These are phyloP conservation scores for Chiloscyllium punctatum DNA, from an alignment of 2,797 vertebrate genomes.

Conservation along the genomic window DNA sequence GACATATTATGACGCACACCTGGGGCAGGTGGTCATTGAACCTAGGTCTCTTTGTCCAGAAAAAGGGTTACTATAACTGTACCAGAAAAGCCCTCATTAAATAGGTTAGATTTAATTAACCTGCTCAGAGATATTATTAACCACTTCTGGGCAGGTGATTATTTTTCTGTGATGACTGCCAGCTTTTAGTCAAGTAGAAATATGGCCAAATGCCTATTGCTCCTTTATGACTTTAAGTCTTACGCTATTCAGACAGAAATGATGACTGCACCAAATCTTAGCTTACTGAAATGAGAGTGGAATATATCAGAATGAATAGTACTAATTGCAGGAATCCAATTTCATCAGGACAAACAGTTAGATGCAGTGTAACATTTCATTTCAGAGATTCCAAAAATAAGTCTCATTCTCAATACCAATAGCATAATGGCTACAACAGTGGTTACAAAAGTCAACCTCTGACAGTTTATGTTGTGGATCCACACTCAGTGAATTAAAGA, in stretches of 20 bases:
- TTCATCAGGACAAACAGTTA: background rate
- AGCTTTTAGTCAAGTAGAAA: background rate
- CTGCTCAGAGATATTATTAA: no score
- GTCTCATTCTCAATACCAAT: no score
- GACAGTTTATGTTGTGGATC: background rate
- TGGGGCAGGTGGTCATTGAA: no score
- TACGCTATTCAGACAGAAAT: background rate
- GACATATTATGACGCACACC: no score
- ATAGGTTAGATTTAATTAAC: no score
- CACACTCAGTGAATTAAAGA: background rate
- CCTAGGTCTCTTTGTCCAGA: no score
- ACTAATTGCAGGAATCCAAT: background rate
- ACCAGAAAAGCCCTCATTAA: no score
- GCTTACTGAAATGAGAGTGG: background rate
- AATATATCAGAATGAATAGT: no score
- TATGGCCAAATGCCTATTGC: background rate
- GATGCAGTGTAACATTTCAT: background rate
- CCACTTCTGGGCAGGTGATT: background rate
- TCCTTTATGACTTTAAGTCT: background rate
- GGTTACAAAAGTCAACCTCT: background rate
- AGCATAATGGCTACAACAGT: background rate
- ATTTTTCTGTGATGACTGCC: background rate
- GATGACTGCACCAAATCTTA: background rate
- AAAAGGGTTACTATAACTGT: no score
- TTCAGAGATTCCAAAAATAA: background rate